Conservation (phyloP, 2,888 invertebrate species). For the Entomobrya proxima region DNA sequence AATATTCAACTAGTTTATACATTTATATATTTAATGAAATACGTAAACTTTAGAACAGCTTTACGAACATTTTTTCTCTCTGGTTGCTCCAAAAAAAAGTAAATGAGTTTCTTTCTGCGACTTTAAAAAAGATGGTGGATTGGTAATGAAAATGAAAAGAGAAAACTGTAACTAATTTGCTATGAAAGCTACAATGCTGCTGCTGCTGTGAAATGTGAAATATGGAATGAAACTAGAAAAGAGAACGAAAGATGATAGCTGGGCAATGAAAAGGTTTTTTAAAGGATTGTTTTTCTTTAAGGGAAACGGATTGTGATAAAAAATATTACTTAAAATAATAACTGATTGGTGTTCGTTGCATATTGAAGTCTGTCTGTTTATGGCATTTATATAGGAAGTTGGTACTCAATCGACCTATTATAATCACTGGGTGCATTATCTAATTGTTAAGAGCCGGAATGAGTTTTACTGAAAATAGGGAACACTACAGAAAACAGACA, state of each 20-base stretch:
- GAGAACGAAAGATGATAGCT: conserved; percentile 27
- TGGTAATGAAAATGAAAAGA: too few relatives aligned
- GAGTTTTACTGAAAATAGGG: conserved; percentile 27
- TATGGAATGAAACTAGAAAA: conserved; percentile 26
- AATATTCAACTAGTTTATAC: conserved; percentile 43
- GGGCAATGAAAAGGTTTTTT: conserved; percentile 5
- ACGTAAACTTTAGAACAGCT: conserved; percentile 29
- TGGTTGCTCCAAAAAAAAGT: conserved; percentile 63
- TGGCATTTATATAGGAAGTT: not conserved
- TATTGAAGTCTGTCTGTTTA: too few relatives aligned
- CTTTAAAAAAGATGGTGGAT: too few relatives aligned
- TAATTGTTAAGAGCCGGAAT: conserved; percentile 48
- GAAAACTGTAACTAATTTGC: too few relatives aligned
- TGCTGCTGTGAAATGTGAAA: conserved; percentile 34
- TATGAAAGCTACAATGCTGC: too few relatives aligned
- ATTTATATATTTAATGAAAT: conserved; percentile 42
- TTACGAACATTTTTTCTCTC: conserved; percentile 60
- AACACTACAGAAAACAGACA: not conserved
- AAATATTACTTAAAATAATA: conserved; percentile 7
- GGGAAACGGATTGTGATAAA: conserved; percentile 53
- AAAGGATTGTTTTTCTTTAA: too few relatives aligned
- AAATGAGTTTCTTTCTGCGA: conserved; percentile 44
- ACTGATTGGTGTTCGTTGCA: conserved; percentile 4
- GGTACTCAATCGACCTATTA: not conserved
- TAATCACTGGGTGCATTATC: conserved; percentile 60